Evolutionary conservation across 2,113 vertebrate species (phyloP).

Genomic region (Corynorhinus townsendii): DNA sequence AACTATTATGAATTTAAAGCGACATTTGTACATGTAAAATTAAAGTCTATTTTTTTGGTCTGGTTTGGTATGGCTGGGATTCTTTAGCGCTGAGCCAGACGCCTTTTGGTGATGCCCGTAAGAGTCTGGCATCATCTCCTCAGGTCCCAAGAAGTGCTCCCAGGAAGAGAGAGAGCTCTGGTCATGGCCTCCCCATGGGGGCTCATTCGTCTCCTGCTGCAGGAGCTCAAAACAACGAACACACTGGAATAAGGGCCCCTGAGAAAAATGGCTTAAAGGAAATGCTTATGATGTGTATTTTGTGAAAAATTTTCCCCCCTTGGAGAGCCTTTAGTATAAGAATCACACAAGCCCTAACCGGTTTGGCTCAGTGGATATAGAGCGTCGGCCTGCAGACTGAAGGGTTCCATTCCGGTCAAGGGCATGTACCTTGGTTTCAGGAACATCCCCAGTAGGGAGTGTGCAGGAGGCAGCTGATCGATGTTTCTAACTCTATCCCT

Average conservation of each 20-base stretch:
- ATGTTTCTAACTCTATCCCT: too few relatives aligned
- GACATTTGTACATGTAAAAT: constrained; percentile 50
- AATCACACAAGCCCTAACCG: background rate
- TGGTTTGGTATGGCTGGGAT: background rate
- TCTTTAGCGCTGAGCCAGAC: background rate
- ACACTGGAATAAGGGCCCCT: background rate
- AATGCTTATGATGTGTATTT: background rate
- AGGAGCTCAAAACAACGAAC: background rate
- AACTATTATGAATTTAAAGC: background rate
- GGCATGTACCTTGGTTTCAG: too few relatives aligned
- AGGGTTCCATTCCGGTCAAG: too few relatives aligned
- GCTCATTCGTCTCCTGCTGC: accelerated
- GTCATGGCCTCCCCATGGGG: background rate
- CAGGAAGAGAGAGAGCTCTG: background rate
- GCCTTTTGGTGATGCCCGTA: accelerated
- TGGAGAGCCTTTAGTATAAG: background rate
- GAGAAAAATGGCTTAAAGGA: background rate
- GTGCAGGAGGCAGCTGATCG: too few relatives aligned
- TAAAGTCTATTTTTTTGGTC: constrained; percentile 54
- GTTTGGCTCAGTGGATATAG: too few relatives aligned
- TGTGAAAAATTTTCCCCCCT: background rate
- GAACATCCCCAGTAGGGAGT: too few relatives aligned
- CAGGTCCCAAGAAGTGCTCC: too few relatives aligned
- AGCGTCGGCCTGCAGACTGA: too few relatives aligned
- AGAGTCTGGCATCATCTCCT: background rate